A percentile compares a stretch with the other conserved stretches of the same genome.
Conservation (phyloP, 2,888 invertebrate genomes). For the Mellilla xanthometata region DNA sequence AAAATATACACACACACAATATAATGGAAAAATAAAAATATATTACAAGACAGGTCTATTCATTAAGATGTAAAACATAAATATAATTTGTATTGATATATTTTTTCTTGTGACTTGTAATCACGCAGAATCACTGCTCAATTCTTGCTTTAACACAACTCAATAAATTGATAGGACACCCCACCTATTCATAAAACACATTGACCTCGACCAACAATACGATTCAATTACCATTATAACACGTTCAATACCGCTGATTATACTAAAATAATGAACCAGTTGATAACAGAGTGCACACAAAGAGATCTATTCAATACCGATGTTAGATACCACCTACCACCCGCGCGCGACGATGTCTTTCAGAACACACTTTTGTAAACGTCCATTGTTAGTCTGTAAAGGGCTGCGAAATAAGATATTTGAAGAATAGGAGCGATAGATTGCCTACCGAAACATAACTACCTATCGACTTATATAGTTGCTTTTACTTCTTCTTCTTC, state of each 20-base stretch:
- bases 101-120: background rate
- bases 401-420: slow-evolving; percentile 32
- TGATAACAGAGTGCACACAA: slow-evolving; percentile 26
- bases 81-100: no score
- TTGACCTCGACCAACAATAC: slow-evolving; percentile 16
- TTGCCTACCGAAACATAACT: slow-evolving; percentile 2
- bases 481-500: no score
- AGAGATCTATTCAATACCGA: slow-evolving; percentile 26
- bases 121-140: no score
- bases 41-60: no score
- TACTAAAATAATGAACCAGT: slow-evolving; percentile 20
- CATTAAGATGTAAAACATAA: no score
- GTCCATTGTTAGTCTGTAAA: slow-evolving; percentile 35
- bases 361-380: slow-evolving; percentile 32
- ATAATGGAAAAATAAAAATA: no score
- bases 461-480: no score
- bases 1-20: no score
- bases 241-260: slow-evolving; percentile 18
- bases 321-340: slow-evolving; percentile 21
- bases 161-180: background rate
- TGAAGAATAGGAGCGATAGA: slow-evolving; percentile 15
- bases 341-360: slow-evolving; percentile 31
- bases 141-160: background rate
- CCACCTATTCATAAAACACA: background rate
- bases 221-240: slow-evolving; percentile 20